These are phyloP conservation scores for Galaxias olidus DNA, from an alignment of 2,797 vertebrate genomes.

Conservation along the genomic window DNA sequence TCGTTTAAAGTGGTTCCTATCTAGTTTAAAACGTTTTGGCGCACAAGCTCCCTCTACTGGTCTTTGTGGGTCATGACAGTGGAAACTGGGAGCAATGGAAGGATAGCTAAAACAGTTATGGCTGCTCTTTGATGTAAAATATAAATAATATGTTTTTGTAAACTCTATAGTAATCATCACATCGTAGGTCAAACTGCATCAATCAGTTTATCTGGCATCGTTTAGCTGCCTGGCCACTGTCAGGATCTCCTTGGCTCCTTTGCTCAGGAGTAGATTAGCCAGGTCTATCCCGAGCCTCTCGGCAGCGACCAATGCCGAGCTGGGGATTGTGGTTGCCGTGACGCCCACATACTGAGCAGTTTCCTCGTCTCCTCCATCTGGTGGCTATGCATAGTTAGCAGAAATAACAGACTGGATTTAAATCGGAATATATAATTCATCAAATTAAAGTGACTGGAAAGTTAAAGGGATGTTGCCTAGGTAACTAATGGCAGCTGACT, in stretches of 20 bases:
- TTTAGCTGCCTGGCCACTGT: conserved; percentile 90
- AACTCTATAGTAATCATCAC: too few species aligned
- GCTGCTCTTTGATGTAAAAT: too few species aligned
- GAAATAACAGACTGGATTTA: neutral
- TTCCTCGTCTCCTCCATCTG: conserved; percentile 73
- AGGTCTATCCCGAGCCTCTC: conserved; percentile 86
- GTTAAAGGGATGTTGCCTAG: too few species aligned
- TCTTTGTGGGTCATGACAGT: too few species aligned
- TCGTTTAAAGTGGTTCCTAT: too few species aligned
- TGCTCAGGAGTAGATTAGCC: conserved; percentile 86
- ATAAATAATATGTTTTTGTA: too few species aligned
- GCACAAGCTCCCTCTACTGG: too few species aligned
- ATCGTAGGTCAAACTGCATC: neutral
- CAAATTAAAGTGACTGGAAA: too few species aligned
- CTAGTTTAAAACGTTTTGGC: too few species aligned
- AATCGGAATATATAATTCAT: neutral
- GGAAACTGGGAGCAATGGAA: too few species aligned
- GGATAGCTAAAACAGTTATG: too few species aligned
- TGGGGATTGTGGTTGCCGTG: conserved; percentile 79
- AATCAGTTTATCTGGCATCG: conserved; percentile 74
- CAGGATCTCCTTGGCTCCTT: conserved; percentile 93
- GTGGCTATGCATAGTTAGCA: conserved; percentile 34
- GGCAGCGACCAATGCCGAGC: conserved; percentile 75
- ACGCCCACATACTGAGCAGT: conserved; percentile 84
- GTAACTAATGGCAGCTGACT: too few species aligned